Percentiles rank a stretch among this genome's conserved stretches.
phyloP scores from a whole-genome alignment of 1,140 invertebrate species.

The Argopecten irradians region DNA sequence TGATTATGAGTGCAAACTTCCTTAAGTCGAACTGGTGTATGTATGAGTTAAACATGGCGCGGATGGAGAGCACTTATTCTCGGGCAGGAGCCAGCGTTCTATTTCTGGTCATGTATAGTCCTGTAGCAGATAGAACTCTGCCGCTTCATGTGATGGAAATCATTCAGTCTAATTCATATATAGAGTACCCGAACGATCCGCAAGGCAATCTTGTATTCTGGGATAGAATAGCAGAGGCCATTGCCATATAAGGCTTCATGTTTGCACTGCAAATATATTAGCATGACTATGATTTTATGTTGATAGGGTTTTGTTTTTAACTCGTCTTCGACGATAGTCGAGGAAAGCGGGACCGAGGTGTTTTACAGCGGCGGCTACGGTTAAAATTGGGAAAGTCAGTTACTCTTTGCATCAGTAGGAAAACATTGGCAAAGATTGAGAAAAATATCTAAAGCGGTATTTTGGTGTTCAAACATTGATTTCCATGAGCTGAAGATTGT shows the following conservation, averaged over 20 bases:
- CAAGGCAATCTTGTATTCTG: slow-evolving; percentile 20
- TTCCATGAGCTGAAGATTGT: too few species aligned
- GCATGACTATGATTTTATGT: too few species aligned
- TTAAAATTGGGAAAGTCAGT: too few species aligned
- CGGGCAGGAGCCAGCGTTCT: slow-evolving; percentile 28
- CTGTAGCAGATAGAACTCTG: neutral
- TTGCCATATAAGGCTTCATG: neutral
- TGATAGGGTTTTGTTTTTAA: too few species aligned
- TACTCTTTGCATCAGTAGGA: too few species aligned
- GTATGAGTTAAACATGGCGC: slow-evolving; percentile 81
- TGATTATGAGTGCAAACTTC: slow-evolving; percentile 82
- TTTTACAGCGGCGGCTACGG: too few species aligned
- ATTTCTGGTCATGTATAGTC: slow-evolving; percentile 25
- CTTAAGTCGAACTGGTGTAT: slow-evolving; percentile 83
- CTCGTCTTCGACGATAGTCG: too few species aligned
- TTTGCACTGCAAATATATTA: too few species aligned
- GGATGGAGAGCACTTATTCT: slow-evolving; percentile 56
- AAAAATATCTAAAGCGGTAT: too few species aligned
- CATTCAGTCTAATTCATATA: slow-evolving; percentile 37
- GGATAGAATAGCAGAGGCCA: slow-evolving; percentile 23
- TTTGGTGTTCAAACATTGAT: too few species aligned
- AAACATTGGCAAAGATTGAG: too few species aligned
- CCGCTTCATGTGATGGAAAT: slow-evolving; percentile 37
- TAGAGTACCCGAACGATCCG: slow-evolving; percentile 35
- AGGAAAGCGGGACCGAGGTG: too few species aligned